These are phyloP conservation scores for Dendronephthya gigantea DNA, from an alignment of 64 coral and sea anemone species.

Conservation along the genomic window DNA sequence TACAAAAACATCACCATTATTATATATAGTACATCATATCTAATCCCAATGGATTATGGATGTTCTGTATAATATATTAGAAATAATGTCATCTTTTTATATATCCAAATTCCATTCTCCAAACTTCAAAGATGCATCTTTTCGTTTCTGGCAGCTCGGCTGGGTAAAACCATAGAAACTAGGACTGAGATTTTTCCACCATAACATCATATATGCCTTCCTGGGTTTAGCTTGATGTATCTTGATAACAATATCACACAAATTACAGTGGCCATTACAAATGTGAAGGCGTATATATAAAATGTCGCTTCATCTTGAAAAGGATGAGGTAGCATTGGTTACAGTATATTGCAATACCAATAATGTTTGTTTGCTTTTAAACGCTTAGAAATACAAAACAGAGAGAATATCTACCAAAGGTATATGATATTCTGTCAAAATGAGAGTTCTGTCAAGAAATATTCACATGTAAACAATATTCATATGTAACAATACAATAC, in stretches of 20 bases:
- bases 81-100: neutral
- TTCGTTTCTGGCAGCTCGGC: neutral
- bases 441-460: too few relatives aligned
- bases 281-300: neutral
- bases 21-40: too few relatives aligned
- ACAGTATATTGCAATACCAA: too few relatives aligned
- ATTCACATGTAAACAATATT: too few relatives aligned
- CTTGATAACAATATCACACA: neutral
- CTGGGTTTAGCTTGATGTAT: constrained; percentile 3
- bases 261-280: neutral
- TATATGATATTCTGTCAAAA: too few relatives aligned
- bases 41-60: too few relatives aligned
- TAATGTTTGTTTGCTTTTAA: too few relatives aligned
- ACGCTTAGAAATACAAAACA: too few relatives aligned
- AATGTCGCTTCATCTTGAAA: neutral
- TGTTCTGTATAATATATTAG: neutral
- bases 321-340: neutral
- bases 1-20: too few relatives aligned
- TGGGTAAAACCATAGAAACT: neutral
- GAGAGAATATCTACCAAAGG: too few relatives aligned
- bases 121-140: neutral
- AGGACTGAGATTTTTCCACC: neutral
- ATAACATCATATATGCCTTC: neutral
- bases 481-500: too few relatives aligned
- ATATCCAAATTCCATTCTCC: neutral